Base-by-base conservation (phyloP, 2,888 invertebrate genomes). In the Pharmacophagus antenor region DNA sequence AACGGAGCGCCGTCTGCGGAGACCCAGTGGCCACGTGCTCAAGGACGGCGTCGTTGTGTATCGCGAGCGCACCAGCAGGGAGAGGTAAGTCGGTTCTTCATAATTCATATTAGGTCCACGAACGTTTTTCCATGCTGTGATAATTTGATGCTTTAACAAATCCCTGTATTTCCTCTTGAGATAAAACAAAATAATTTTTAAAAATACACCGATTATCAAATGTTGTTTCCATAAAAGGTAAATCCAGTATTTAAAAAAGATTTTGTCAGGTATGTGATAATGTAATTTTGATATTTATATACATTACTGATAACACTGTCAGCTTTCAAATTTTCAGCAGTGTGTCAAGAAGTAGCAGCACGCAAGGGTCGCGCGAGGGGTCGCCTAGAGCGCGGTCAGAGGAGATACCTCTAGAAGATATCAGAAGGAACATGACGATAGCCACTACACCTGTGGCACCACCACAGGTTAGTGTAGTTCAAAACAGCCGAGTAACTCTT, bases 361-460 rank as follows among this genome's bases (percentile, higher is more conserved):
- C 89, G 1, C 84, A 88, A 42, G 91, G 93, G 1, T 95, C 95
- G 0, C 88, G 95, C 6, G 95, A 95, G 21, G 92, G 92, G 17
- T 96, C 95, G n/a, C 95, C 95, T 0, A 88, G 96, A 42, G 94
- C 95, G 0, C 91, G 95, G 61, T 95, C 96, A 65, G 96, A 96
- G 73, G 96, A 96, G 70, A 96, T 96, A 49, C 96, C 96, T 0
- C 79, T 96, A 46, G 96, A 96, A 72, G 94, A 96, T 65, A 95
- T 96, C 72, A 93, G 93, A 64, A 92, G 92, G 63, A 91, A 92
- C 3, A 85, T 92, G 0, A 88, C 86, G 50, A 60, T 67, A 0
- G 65, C 94, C 90, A 7, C 93, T 25, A 63, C 76, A 20, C 62
- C 68, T 53, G 63, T 70, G 18, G 64, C 60, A 15, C 22, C 68